These are phyloP conservation scores for Semaprochilodus insignis DNA, from an alignment of 2,797 vertebrate genomes.

Conservation along the genomic window DNA sequence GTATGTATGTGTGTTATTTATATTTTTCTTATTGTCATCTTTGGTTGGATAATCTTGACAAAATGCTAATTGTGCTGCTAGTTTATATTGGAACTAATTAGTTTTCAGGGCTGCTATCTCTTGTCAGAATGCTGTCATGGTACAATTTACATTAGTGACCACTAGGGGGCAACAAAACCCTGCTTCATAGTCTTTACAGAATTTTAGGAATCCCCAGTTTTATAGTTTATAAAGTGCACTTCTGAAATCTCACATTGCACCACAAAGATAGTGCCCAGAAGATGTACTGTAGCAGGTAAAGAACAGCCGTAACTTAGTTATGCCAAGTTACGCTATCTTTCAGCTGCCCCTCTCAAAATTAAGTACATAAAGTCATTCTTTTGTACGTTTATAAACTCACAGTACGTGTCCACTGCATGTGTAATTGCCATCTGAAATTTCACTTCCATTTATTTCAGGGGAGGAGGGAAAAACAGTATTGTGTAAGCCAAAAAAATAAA, in stretches of 20 bases:
- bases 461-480: not conserved
- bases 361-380: not conserved
- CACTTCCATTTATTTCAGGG: too few species aligned
- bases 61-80: not conserved
- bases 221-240: too few species aligned
- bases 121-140: not conserved
- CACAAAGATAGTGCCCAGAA: not conserved
- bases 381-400: not conserved
- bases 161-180: not conserved
- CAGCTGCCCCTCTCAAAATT: not conserved
- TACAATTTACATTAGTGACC: not conserved
- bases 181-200: not conserved
- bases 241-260: not conserved
- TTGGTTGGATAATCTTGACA: too few species aligned
- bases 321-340: not conserved
- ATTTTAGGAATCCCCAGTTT: too few species aligned
- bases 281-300: not conserved
- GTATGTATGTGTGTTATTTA: too few species aligned
- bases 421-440: too few species aligned
- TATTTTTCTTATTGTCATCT: not conserved
- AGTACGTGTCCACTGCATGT: too few species aligned
- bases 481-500: conserved; percentile 5
- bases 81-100: not conserved
- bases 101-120: not conserved
- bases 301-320: not conserved